Evolutionary conservation across 2,113 vertebrate species (phyloP).

Genomic region (Marmota monax): DNA sequence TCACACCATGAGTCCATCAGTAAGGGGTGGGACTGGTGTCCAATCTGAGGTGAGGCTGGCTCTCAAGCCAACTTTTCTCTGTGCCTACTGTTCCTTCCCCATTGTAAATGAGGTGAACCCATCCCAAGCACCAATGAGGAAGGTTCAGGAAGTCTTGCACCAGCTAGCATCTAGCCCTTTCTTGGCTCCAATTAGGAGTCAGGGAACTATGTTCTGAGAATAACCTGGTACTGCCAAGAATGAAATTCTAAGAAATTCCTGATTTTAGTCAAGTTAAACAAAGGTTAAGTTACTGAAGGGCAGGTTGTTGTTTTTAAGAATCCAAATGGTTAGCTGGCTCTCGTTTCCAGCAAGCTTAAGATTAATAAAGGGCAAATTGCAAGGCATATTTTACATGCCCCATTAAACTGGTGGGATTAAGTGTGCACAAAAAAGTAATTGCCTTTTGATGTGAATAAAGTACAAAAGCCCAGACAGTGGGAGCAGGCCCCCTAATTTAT

Average conservation of each 20-base stretch:
- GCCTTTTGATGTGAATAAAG: constrained; percentile 82
- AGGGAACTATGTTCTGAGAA: background rate
- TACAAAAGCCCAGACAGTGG: constrained; percentile 76
- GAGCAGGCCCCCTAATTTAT: constrained; percentile 77
- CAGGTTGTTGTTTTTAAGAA: constrained; percentile 62
- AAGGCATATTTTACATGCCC: constrained; percentile 80
- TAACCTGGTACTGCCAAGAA: background rate
- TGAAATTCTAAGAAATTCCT: background rate
- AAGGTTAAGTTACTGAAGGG: constrained; percentile 61
- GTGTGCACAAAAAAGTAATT: constrained; percentile 83
- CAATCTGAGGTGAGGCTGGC: background rate
- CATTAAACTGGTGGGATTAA: constrained; percentile 85
- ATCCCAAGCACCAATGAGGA: background rate
- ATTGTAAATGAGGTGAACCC: background rate
- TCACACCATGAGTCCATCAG: background rate
- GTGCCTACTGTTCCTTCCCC: no score
- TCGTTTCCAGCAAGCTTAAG: constrained; percentile 57
- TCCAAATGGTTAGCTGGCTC: constrained; percentile 64
- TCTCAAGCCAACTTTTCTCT: background rate
- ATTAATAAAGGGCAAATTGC: constrained; percentile 84
- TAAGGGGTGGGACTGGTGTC: background rate
- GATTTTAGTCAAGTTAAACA: constrained; percentile 58
- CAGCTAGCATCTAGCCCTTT: background rate
- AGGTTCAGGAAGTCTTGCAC: background rate
- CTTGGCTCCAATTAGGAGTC: background rate